These are phyloP conservation scores for Arenicola marina DNA, from an alignment of 2,888 invertebrate genomes.

Conservation along the genomic window DNA sequence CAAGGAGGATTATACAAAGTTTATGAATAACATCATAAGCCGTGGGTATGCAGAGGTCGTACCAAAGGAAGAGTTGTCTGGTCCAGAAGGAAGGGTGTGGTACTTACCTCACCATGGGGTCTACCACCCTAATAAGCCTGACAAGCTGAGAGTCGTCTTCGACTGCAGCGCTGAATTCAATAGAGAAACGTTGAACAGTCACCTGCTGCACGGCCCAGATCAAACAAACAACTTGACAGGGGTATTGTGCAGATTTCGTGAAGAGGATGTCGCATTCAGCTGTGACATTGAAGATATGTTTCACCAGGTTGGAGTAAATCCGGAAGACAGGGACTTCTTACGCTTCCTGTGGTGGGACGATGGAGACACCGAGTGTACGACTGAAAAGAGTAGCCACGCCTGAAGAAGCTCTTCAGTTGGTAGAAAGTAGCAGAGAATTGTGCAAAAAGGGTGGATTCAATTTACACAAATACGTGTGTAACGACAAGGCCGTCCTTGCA, in stretches of 20 bases:
- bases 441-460: neutral
- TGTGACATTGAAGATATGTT: slow-evolving; percentile 9
- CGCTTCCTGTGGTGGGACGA: slow-evolving; percentile 8
- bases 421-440: neutral
- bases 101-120: slow-evolving; percentile 12
- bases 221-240: slow-evolving; percentile 1
- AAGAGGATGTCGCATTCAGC: slow-evolving; percentile 7
- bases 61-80: neutral
- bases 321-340: neutral
- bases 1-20: neutral
- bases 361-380: neutral
- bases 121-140: neutral
- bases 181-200: neutral
- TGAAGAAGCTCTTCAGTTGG: neutral
- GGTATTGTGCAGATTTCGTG: neutral
- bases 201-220: slow-evolving; percentile 7
- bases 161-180: neutral
- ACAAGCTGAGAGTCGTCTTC: slow-evolving; percentile 3
- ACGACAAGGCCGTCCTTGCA: slow-evolving; percentile 3
- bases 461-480: slow-evolving; percentile 15
- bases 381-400: neutral
- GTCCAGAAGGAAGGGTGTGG: neutral
- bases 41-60: slow-evolving; percentile 1
- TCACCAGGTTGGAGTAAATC: neutral
- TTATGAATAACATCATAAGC: neutral